A percentile compares a stretch with the other conserved stretches of the same genome.
Conservation (phyloP, 2,113 vertebrate species). For the Seriola dumerili region DNA sequence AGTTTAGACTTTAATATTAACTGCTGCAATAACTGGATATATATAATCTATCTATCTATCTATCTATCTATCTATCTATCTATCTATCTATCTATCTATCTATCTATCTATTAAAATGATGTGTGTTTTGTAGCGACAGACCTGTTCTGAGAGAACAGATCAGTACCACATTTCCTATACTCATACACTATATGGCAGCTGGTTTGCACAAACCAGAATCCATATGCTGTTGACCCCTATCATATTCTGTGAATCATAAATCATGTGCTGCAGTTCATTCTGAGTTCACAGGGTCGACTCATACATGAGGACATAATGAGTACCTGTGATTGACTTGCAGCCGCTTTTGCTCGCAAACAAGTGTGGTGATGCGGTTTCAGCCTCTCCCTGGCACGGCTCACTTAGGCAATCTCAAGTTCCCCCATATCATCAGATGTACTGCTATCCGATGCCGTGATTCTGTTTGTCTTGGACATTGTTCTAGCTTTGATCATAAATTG, state of each 20-base stretch:
- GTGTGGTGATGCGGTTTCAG: constrained; percentile 68
- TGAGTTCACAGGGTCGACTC: constrained; percentile 59
- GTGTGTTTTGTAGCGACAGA: neutral
- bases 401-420: constrained; percentile 74
- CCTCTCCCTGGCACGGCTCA: constrained; percentile 68
- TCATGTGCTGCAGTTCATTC: constrained; percentile 57
- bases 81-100: too few relatives aligned
- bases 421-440: constrained; percentile 72
- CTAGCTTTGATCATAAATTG: constrained; percentile 84
- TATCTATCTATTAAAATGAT: neutral
- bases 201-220: constrained; percentile 26
- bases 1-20: too few relatives aligned
- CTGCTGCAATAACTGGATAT: too few relatives aligned
- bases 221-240: constrained; percentile 44
- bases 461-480: constrained; percentile 84
- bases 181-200: neutral
- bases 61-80: too few relatives aligned
- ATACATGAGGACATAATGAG: constrained; percentile 50
- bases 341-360: constrained; percentile 60
- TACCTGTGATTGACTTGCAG: constrained; percentile 70
- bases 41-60: too few relatives aligned
- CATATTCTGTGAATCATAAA: constrained; percentile 45
- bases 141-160: neutral
- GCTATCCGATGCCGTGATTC: constrained; percentile 77
- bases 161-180: neutral